Percentiles rank a stretch among this genome's conserved stretches.
phyloP scores from a whole-genome alignment of 1,140 invertebrate genomes.

The Drosophila carrolli region DNA sequence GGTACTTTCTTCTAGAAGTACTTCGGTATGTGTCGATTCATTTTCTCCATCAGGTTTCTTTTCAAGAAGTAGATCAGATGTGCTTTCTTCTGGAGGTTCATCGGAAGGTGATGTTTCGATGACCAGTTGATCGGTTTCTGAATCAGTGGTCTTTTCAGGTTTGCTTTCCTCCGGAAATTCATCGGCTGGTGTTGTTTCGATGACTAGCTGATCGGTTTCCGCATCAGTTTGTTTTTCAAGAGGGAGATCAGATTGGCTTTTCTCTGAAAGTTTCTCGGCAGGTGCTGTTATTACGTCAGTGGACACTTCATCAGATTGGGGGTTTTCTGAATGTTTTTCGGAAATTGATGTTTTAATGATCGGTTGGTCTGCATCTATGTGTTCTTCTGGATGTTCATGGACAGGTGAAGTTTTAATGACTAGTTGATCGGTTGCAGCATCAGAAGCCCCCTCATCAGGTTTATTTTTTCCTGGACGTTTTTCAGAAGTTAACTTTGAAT shows the following conservation, averaged over 20 bases:
- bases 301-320: not conserved
- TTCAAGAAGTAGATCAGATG: not conserved
- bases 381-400: too few relatives aligned
- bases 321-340: not conserved
- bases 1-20: too few relatives aligned
- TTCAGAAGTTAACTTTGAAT: too few relatives aligned
- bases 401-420: too few relatives aligned
- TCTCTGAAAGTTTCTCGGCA: not conserved
- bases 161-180: too few relatives aligned
- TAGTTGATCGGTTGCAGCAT: not conserved
- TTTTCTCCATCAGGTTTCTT: not conserved
- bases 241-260: not conserved
- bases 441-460: not conserved
- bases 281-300: not conserved
- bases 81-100: not conserved
- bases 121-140: not conserved
- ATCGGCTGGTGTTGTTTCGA: too few relatives aligned
- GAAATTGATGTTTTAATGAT: not conserved
- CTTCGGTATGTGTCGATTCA: too few relatives aligned
- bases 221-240: not conserved
- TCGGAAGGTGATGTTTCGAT: not conserved
- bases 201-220: too few relatives aligned
- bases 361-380: not conserved
- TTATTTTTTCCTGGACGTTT: not conserved
- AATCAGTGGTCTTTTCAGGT: too few relatives aligned